Percentiles rank a stretch among this genome's conserved stretches.
Evolutionary conservation across 2,113 vertebrate genomes (phyloP).

Genomic region (Columbina picui): DNA sequence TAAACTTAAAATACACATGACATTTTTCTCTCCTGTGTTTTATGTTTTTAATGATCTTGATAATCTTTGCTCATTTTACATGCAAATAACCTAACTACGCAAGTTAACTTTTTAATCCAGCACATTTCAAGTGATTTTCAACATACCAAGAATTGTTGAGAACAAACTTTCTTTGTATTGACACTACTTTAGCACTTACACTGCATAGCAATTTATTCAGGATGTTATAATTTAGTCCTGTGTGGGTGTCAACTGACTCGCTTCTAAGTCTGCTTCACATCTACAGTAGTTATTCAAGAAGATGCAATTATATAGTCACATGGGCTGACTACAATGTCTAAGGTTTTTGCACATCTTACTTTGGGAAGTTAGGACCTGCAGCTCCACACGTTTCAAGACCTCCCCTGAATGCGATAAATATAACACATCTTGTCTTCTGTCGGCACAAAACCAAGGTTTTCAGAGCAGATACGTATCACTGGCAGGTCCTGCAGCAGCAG

Average conservation of each 20-base stretch:
- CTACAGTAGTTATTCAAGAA: slow-evolving; percentile 15
- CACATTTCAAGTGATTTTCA: not conserved
- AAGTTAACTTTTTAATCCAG: not conserved
- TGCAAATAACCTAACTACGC: not conserved
- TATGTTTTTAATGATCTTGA: not conserved
- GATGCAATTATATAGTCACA: slow-evolving; percentile 38
- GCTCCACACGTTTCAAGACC: not conserved
- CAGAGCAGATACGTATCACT: not conserved
- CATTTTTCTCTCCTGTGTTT: not conserved
- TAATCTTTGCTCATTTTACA: not conserved
- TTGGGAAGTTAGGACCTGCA: not conserved
- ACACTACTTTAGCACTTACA: not conserved
- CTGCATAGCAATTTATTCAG: not conserved
- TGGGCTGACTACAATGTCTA: not conserved
- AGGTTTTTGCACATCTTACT: not conserved
- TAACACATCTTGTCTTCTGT: not conserved
- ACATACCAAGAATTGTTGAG: not conserved
- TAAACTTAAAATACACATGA: not conserved
- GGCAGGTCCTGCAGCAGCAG: not conserved
- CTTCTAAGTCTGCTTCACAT: slow-evolving; percentile 31
- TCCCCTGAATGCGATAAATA: not conserved
- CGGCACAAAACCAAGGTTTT: not conserved
- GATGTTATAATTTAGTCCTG: slow-evolving; percentile 28
- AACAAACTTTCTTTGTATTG: slow-evolving; percentile 17
- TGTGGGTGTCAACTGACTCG: slow-evolving; percentile 8